Evolutionary conservation across 1,140 invertebrate species (phyloP).

Genomic region (Drosophila ogumai): DNA sequence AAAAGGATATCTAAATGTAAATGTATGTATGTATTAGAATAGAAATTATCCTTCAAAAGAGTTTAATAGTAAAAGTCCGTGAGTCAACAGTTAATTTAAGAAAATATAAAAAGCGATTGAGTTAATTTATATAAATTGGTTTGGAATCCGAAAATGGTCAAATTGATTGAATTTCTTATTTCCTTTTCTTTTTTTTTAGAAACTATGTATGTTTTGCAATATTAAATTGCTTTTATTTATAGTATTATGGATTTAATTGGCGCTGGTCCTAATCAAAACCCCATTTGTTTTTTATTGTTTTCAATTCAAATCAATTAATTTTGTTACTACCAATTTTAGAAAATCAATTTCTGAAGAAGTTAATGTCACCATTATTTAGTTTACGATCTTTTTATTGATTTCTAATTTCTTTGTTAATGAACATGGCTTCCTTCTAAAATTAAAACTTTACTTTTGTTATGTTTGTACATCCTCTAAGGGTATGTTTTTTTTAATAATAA

Average conservation of each 20-base stretch:
- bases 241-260: neutral
- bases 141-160: neutral
- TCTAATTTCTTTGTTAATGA: too few relatives aligned
- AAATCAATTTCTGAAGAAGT: too few relatives aligned
- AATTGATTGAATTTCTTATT: neutral
- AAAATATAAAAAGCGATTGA: neutral
- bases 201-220: too few relatives aligned
- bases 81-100: neutral
- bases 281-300: slow-evolving; percentile 7
- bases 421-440: too few relatives aligned
- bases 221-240: slow-evolving; percentile 1
- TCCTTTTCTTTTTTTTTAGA: neutral
- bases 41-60: neutral
- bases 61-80: neutral
- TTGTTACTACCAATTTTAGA: neutral
- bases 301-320: neutral
- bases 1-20: too few relatives aligned
- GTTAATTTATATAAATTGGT: slow-evolving; percentile 1
- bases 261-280: neutral
- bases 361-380: too few relatives aligned
- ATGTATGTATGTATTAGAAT: neutral
- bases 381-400: too few relatives aligned
- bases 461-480: too few relatives aligned
- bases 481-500: too few relatives aligned
- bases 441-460: too few relatives aligned